Evolutionary conservation across 2,797 vertebrate genomes (phyloP).

Genomic region (Diplodus sargus): DNA sequence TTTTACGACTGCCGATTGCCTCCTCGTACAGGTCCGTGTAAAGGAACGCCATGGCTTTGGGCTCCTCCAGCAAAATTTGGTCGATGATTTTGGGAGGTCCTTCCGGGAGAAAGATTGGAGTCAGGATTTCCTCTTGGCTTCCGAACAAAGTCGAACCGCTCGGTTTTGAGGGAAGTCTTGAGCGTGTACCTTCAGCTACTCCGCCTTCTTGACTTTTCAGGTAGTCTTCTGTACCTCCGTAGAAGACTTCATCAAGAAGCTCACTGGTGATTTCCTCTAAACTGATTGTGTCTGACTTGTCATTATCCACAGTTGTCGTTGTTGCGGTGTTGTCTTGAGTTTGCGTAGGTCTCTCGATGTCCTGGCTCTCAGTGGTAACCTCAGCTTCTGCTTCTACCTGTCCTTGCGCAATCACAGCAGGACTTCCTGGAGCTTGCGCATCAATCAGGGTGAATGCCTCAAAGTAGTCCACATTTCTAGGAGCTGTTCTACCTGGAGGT

Average conservation of each 20-base stretch:
- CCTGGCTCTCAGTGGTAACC: slow-evolving; percentile 12
- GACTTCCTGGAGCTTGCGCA: slow-evolving; percentile 79
- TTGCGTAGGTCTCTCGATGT: not conserved
- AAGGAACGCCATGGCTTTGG: slow-evolving; percentile 91
- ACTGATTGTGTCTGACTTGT: slow-evolving; percentile 66
- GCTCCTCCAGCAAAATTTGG: slow-evolving; percentile 91
- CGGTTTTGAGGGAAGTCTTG: slow-evolving; percentile 75
- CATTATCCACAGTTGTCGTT: slow-evolving; percentile 42
- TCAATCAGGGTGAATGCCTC: slow-evolving; percentile 92
- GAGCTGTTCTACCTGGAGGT: slow-evolving; percentile 53
- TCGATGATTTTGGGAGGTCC: slow-evolving; percentile 88
- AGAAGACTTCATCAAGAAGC: slow-evolving; percentile 91
- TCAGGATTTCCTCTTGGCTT: slow-evolving; percentile 88
- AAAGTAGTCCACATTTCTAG: slow-evolving; percentile 90
- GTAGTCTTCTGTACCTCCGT: slow-evolving; percentile 75
- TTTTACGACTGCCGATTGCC: slow-evolving; percentile 83
- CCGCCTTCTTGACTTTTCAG: slow-evolving; percentile 46
- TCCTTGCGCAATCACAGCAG: slow-evolving; percentile 69
- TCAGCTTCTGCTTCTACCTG: slow-evolving; percentile 49
- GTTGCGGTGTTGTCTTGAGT: not conserved
- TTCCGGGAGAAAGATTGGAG: slow-evolving; percentile 88
- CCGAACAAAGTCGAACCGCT: slow-evolving; percentile 89
- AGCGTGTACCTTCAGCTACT: slow-evolving; percentile 28
- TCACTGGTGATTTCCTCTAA: slow-evolving; percentile 81
- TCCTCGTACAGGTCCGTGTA: slow-evolving; percentile 94